Evolutionary conservation across 2,797 vertebrate species (phyloP), one percentile per base, ranked within the genome.

Genomic region (Halcyon leucocephala): DNA sequence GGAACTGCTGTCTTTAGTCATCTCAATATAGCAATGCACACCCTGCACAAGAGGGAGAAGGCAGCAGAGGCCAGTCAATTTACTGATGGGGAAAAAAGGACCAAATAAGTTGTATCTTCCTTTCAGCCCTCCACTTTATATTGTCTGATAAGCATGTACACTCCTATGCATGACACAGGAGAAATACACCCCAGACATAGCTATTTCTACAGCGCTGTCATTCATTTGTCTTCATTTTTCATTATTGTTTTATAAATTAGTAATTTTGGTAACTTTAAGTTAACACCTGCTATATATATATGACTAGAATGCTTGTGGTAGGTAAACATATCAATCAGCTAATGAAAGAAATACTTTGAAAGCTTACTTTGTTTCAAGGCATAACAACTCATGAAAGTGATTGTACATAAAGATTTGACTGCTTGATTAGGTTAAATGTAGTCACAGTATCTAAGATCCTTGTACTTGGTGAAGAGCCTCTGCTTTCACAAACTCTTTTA

Each of bases 1-100:
- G 94, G 88, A 96, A 95, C n/a, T 80, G 83, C 25, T 84, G 62
- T 70, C 66, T 93, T 95, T 73, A 90, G 49, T 90, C 76, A 90
- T 85, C 49, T 88, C 62, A 88, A 20, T 26, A 86, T 42, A 70
- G 51, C 60, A 93, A 82, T 26, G 66, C 37, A 93, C 28, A 72
- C 57, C 35, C 49, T 66, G 79, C 73, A 84, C 19, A 49, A 33
- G 39, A 90, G 19, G 17, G 18, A 77, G n/a, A 82, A 73, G 78
- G 58, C 49, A 70, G 46, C 54, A 76, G 66, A 71, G 20, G 71
- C 7, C 2, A 9, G 41, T 22, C 39, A 31, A 37, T 35, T 77
- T 74, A 78, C 33, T 65, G 61, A 35, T 10, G 52, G 16, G 2
- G 3, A 81, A 39, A 55, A 90, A 91, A 74, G 24, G 66, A 73